phyloP scores from a whole-genome alignment of 2,888 invertebrate species.

The Alentia gelatinosa region DNA sequence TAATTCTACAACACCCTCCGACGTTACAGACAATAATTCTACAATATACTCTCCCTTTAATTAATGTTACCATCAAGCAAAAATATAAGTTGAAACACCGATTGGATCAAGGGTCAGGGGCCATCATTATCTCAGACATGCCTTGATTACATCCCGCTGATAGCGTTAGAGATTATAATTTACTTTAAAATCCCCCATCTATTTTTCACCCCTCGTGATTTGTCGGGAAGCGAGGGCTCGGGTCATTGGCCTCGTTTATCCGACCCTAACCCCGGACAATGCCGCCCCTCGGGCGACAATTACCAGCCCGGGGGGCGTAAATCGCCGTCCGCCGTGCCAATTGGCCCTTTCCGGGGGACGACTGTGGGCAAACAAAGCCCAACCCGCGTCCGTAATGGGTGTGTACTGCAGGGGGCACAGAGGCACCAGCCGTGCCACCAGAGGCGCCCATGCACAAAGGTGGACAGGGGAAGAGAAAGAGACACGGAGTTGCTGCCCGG shows the following conservation, averaged over 20 bases:
- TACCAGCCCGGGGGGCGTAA: background rate
- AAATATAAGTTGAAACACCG: too few species aligned
- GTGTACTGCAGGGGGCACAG: background rate
- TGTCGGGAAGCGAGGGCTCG: background rate
- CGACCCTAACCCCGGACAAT: conserved; percentile 8
- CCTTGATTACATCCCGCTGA: background rate
- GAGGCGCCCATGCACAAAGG: background rate
- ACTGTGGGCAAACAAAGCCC: conserved; percentile 20
- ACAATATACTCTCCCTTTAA: too few species aligned
- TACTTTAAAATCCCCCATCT: background rate
- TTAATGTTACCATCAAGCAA: too few species aligned
- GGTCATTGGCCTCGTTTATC: conserved; percentile 31
- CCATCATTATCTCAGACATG: background rate
- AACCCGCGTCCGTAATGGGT: background rate
- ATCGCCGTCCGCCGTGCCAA: background rate
- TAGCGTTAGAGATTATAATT: background rate
- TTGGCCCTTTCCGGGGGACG: background rate
- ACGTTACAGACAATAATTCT: too few species aligned
- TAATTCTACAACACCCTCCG: too few species aligned
- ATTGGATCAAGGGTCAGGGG: background rate
- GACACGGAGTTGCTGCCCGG: background rate
- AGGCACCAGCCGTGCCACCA: background rate
- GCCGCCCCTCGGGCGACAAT: background rate
- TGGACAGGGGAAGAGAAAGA: background rate
- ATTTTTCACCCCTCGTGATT: background rate